phyloP scores from a whole-genome alignment of 2,113 vertebrate genomes.

The Galbula dea region DNA sequence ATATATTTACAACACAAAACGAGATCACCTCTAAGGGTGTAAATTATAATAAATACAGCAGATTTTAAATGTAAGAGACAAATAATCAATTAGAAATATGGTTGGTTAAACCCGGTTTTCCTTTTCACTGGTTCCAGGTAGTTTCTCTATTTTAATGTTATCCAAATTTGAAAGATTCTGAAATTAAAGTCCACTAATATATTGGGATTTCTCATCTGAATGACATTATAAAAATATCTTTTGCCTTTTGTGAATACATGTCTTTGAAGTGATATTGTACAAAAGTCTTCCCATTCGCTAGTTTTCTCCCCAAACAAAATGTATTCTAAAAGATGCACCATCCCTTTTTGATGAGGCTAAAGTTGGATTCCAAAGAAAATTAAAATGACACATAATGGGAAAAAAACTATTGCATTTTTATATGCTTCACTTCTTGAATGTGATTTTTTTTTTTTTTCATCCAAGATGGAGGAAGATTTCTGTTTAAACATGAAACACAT shows the following conservation, averaged over 20 bases:
- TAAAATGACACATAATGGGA: constrained; percentile 37
- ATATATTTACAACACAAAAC: constrained; percentile 92
- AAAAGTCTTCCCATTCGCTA: constrained; percentile 69
- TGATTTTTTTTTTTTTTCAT: constrained; percentile 18
- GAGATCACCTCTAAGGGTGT: constrained; percentile 77
- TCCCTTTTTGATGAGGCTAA: constrained; percentile 69
- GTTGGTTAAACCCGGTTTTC: constrained; percentile 75
- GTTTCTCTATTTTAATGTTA: constrained; percentile 69
- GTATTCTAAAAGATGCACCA: constrained; percentile 77
- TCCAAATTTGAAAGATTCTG: constrained; percentile 61
- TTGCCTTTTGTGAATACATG: constrained; percentile 59
- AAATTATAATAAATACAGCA: constrained; percentile 89
- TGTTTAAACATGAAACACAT: constrained; percentile 41
- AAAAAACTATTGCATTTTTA: constrained; percentile 48
- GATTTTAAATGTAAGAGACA: constrained; percentile 82
- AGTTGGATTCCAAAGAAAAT: constrained; percentile 55
- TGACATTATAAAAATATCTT: constrained; percentile 74
- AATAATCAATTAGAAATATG: constrained; percentile 73
- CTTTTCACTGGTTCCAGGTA: constrained; percentile 78
- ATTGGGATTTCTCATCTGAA: constrained; percentile 63
- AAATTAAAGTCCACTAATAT: constrained; percentile 55
- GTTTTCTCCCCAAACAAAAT: constrained; percentile 72
- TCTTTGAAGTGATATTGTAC: constrained; percentile 69
- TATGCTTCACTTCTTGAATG: constrained; percentile 31
- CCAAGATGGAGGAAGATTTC: constrained; percentile 36